These are phyloP conservation scores for Proales similis DNA, from an alignment of 1,140 invertebrate genomes.

Conservation along the genomic window DNA sequence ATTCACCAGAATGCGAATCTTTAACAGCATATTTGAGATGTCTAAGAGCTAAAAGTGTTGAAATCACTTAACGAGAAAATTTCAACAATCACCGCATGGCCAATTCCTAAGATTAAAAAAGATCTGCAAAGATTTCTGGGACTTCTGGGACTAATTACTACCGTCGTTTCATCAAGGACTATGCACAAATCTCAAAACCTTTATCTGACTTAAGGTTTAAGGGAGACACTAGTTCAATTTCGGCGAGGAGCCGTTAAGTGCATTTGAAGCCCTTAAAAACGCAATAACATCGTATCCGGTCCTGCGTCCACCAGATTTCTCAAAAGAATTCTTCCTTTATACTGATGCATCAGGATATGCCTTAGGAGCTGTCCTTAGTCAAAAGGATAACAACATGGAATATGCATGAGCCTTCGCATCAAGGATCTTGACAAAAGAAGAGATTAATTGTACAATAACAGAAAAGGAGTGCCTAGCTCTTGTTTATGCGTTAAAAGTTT, in stretches of 20 bases:
- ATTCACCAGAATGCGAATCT: slow-evolving; percentile 43
- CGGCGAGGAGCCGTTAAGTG: not conserved
- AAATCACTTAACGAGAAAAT: not conserved
- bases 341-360: not conserved
- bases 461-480: slow-evolving; percentile 57
- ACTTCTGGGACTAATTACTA: slow-evolving; percentile 53
- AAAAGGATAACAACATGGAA: not conserved
- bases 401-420: not conserved
- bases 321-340: not conserved
- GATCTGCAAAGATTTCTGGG: slow-evolving; percentile 46
- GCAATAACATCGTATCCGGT: not conserved
- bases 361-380: not conserved
- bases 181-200: slow-evolving; percentile 41
- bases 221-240: no score
- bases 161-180: slow-evolving; percentile 43
- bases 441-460: slow-evolving; percentile 52
- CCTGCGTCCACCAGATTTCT: not conserved
- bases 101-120: slow-evolving; percentile 47
- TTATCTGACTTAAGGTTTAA: not conserved
- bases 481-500: slow-evolving; percentile 52
- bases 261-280: not conserved
- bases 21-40: slow-evolving; percentile 54
- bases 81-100: slow-evolving; percentile 43
- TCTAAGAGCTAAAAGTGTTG: no score
- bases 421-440: slow-evolving; percentile 44